Conservation (phyloP, 2,113 vertebrate species). For the Salvelinus namaycush region DNA sequence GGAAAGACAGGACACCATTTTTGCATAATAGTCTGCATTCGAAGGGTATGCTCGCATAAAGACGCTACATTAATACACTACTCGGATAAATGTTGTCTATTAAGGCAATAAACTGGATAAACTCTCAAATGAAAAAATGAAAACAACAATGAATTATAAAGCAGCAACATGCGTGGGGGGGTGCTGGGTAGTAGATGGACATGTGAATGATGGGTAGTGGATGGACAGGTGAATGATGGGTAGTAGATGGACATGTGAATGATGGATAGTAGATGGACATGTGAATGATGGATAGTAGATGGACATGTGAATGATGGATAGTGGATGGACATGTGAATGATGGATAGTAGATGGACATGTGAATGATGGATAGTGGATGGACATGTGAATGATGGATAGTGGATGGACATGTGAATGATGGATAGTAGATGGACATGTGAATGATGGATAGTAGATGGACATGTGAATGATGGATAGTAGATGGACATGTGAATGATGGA, state of each 20-base stretch:
- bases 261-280: neutral
- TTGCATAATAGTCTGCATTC: conserved; percentile 64
- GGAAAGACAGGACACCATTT: conserved; percentile 33
- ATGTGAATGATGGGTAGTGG: neutral
- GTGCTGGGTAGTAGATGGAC: neutral
- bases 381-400: neutral
- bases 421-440: no score
- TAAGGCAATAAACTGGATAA: conserved; percentile 71
- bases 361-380: no score
- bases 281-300: neutral
- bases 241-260: neutral
- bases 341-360: neutral
- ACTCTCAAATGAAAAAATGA: conserved; percentile 17
- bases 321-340: neutral
- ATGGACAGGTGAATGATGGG: neutral
- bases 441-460: no score
- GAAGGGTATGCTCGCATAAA: conserved; percentile 62
- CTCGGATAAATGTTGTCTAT: conserved; percentile 63
- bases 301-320: neutral
- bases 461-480: neutral
- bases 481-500: no score
- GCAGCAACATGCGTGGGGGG: conserved; percentile 24
- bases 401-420: no score
- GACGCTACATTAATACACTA: conserved; percentile 44
- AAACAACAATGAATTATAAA: conserved; percentile 31